Evolutionary conservation across 2,888 invertebrate genomes (phyloP), one percentile per base, ranked within the genome.

Genomic region (Zygogramma bicolorata): DNA sequence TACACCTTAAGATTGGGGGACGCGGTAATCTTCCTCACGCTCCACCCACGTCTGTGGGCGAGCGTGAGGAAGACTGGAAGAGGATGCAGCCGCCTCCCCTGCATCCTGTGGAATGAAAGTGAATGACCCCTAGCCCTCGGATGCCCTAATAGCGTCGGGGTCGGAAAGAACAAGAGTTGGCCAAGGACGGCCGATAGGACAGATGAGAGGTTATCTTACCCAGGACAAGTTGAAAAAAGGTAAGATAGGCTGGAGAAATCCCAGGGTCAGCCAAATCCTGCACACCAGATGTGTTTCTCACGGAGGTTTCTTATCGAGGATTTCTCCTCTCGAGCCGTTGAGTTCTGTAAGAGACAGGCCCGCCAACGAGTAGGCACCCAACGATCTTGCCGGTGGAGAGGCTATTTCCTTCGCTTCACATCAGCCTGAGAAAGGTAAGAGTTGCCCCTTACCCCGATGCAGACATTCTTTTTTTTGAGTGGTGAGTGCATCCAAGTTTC

Each of bases 1-100:
- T 65, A 65, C 65, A 20, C 65, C 65, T 29, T 8, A 34, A 10
- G 46, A 46, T 46, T 46, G 20, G 46, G 46, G 46, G 42, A 1
- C 18, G 46, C 46, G 20, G 18, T 20, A 8, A 7, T 8, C 15
- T 2, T 2, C 15, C 42, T 15, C 42, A n/a, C 15, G 4, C 42
- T n/a, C 4, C n/a, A 1, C 46, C 8, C 46, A n/a, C 46, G 2
- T 15, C 7, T 46, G 46, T 5, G 15, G 46, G 1, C 20, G 18
- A 5, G 0, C 10, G 15, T 15, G 18, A 3, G 2, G 6, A 15
- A 15, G 20, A 46, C 10, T 8, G 8, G 2, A 8, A 46, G 42
- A 46, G 10, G 20, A 20, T 18, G 3, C 15, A 46, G 42, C 42
- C 20, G 42, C 20, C 20, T 46, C 2, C 42, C 20, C 42, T 46